Evolutionary conservation across 2,888 invertebrate genomes (phyloP).

Genomic region (Dastarcus helophoroides): DNA sequence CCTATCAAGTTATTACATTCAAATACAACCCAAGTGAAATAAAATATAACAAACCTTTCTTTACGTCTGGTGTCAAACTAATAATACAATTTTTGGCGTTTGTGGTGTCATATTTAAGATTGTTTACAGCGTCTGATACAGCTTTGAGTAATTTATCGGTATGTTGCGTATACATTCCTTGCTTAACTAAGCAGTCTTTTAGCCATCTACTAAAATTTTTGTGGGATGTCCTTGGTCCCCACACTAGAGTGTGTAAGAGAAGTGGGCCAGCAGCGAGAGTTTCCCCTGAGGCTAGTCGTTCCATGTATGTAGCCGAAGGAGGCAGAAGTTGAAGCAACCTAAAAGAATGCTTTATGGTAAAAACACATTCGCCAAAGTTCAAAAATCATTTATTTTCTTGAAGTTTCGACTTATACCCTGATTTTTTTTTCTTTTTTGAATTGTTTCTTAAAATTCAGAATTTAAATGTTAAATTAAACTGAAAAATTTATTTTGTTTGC

Average conservation of each 20-base stretch:
- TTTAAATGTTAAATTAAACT: background rate
- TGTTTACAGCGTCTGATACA: slow-evolving; percentile 59
- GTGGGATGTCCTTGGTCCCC: slow-evolving; percentile 79
- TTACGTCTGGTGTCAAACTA: slow-evolving; percentile 40
- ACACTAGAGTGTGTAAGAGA: slow-evolving; percentile 72
- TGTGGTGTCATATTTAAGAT: slow-evolving; percentile 47
- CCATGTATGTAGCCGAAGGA: slow-evolving; percentile 80
- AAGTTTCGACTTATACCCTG: too few species aligned
- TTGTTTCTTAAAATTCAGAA: background rate
- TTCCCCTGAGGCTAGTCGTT: slow-evolving; percentile 57
- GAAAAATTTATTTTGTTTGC: background rate
- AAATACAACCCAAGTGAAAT: background rate
- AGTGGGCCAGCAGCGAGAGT: slow-evolving; percentile 56
- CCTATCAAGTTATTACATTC: too few species aligned
- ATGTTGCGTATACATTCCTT: slow-evolving; percentile 77
- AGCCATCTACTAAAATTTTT: slow-evolving; percentile 81
- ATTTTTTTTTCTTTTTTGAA: too few species aligned
- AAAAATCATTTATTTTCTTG: too few species aligned
- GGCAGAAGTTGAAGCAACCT: slow-evolving; percentile 76
- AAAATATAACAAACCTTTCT: slow-evolving; percentile 30
- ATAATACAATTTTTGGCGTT: slow-evolving; percentile 51
- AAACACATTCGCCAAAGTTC: slow-evolving; percentile 2
- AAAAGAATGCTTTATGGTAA: slow-evolving; percentile 18
- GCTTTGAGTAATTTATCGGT: slow-evolving; percentile 61
- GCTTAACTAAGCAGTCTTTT: slow-evolving; percentile 82